Conservation (phyloP, 37 sponge, comb jelly and placozoan genomes). For the Amphimedon queenslandica region DNA sequence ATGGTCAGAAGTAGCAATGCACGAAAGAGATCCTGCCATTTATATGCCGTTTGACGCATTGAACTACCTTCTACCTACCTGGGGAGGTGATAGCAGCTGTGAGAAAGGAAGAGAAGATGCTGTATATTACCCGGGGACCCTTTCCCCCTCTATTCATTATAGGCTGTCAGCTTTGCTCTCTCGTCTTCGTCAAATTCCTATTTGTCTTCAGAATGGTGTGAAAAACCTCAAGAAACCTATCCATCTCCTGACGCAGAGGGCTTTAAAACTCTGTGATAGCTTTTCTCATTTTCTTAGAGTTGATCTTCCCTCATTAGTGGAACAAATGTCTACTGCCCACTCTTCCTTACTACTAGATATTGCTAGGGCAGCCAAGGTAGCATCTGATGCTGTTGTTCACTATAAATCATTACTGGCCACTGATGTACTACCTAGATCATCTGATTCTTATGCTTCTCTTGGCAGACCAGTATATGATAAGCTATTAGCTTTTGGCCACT, state of each 20-base stretch:
- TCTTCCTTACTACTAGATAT: conserved; percentile 19
- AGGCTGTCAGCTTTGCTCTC: conserved; percentile 26
- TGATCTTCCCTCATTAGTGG: conserved; percentile 12
- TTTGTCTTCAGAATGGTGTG: background rate
- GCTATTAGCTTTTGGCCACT: conserved; percentile 31
- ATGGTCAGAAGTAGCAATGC: conserved; percentile 19
- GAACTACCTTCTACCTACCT: conserved; percentile 45
- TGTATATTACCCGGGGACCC: conserved; percentile 29
- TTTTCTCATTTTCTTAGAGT: conserved; percentile 18
- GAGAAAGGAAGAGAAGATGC: background rate
- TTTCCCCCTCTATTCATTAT: conserved; percentile 6
- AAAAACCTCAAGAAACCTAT: conserved; percentile 14
- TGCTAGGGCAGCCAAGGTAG: conserved; percentile 1
- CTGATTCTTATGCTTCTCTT: background rate
- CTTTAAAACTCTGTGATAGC: conserved; percentile 31
- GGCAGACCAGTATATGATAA: conserved; percentile 35
- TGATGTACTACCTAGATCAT: conserved; percentile 5
- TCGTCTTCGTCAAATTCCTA: conserved; percentile 35
- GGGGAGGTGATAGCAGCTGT: conserved; percentile 11
- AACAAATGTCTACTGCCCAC: background rate
- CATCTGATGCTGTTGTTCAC: conserved; percentile 15
- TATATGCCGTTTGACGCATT: conserved; percentile 49
- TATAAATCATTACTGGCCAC: conserved; percentile 14
- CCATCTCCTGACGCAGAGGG: conserved; percentile 24
- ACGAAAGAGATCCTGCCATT: conserved; percentile 30